Evolutionary conservation across 2,797 vertebrate species (phyloP).

Genomic region (Halcyon chelicuti): DNA sequence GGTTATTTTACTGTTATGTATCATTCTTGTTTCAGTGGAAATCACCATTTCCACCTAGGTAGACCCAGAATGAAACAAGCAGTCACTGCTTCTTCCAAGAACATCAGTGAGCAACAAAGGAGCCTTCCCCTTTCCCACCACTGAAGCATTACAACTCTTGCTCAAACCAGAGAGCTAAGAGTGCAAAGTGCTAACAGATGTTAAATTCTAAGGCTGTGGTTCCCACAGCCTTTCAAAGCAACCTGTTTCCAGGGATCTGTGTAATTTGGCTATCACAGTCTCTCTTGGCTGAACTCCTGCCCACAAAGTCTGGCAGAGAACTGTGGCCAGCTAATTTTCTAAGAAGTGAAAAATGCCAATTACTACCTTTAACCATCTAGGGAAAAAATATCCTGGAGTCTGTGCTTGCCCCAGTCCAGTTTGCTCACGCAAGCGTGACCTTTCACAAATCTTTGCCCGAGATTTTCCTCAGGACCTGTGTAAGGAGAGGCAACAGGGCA

Average conservation of each 20-base stretch:
- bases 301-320: neutral
- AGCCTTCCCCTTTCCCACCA: neutral
- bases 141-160: neutral
- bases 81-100: neutral
- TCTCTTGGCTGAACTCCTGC: constrained; percentile 12
- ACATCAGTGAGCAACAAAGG: neutral
- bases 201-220: neutral
- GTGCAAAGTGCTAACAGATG: neutral
- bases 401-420: neutral
- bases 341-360: neutral
- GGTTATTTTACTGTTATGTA: neutral
- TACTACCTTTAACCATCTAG: neutral
- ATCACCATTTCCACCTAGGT: neutral
- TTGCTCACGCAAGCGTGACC: neutral
- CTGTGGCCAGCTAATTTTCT: neutral
- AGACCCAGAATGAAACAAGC: neutral
- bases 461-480: neutral
- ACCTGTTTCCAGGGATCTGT: neutral
- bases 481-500: neutral
- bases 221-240: neutral
- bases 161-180: neutral
- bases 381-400: neutral
- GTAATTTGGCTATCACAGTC: neutral
- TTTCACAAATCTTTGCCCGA: neutral
- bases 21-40: neutral